These are phyloP conservation scores for Drosophila neocordata DNA, from an alignment of 1,140 invertebrate genomes.

Conservation along the genomic window DNA sequence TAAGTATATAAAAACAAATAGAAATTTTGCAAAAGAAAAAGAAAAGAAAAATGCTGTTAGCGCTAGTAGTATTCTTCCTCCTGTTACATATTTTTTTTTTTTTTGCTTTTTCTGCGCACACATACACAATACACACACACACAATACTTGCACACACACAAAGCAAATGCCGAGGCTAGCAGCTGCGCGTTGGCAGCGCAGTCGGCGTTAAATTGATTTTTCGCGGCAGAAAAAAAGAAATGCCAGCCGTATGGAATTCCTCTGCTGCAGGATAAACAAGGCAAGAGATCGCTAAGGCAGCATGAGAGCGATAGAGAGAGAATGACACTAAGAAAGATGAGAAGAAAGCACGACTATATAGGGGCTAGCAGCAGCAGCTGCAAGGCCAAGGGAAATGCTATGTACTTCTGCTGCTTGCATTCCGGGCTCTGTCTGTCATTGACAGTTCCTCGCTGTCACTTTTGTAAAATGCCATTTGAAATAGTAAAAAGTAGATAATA, in stretches of 20 bases:
- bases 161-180: slow-evolving; percentile 42
- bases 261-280: slow-evolving; percentile 51
- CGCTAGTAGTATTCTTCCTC: slow-evolving; percentile 26
- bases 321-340: slow-evolving; percentile 7
- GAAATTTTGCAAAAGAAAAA: slow-evolving; percentile 18
- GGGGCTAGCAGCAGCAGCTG: slow-evolving; percentile 25
- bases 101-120: slow-evolving; percentile 44
- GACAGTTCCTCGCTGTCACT: slow-evolving; percentile 6
- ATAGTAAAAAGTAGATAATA: background rate
- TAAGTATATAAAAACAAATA: slow-evolving; percentile 77
- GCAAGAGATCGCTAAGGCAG: slow-evolving; percentile 4
- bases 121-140: slow-evolving; percentile 32
- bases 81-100: slow-evolving; percentile 59
- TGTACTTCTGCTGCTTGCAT: slow-evolving; percentile 10
- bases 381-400: slow-evolving; percentile 46
- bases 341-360: background rate
- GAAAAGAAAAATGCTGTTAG: slow-evolving; percentile 22
- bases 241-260: slow-evolving; percentile 36
- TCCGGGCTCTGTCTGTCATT: slow-evolving; percentile 2
- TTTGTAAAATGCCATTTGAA: slow-evolving; percentile 1
- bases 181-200: slow-evolving; percentile 71
- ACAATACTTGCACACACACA: slow-evolving; percentile 24
- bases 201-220: slow-evolving; percentile 72
- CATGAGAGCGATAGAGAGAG: background rate
- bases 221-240: slow-evolving; percentile 58